Percentiles rank a stretch among this genome's conserved stretches.
Evolutionary conservation across 1,140 invertebrate genomes (phyloP).

Genomic region (Lasioglossum albipes): DNA sequence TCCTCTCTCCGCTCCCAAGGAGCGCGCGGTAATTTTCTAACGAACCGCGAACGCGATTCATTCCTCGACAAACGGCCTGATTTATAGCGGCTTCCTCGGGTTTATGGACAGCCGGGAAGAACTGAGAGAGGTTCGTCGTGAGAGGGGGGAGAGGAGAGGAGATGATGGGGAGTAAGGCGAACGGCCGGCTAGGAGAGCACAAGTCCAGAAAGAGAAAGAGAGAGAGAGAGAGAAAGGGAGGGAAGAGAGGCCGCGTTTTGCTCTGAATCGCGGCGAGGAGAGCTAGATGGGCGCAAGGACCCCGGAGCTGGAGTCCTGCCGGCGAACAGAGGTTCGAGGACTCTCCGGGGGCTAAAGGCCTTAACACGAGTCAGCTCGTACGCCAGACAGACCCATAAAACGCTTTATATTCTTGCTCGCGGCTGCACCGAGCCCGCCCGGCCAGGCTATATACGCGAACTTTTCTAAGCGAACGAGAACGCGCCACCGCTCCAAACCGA

Average conservation of each 20-base stretch:
- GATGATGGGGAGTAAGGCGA: not conserved
- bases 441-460: conserved; percentile 29
- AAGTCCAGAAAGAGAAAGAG: too few relatives aligned
- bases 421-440: conserved; percentile 17
- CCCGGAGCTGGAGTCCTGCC: conserved; percentile 27
- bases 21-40: conserved; percentile 37
- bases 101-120: conserved; percentile 39
- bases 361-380: conserved; percentile 8
- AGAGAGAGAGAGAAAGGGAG: too few relatives aligned
- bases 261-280: conserved; percentile 39
- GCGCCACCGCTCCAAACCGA: conserved; percentile 23
- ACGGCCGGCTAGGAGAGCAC: not conserved
- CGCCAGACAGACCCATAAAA: conserved; percentile 59
- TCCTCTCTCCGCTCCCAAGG: too few relatives aligned
- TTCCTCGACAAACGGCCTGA: conserved; percentile 37
- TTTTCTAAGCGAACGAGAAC: conserved; percentile 43
- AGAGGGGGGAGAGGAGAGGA: not conserved
- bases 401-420: conserved; percentile 59
- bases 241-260: conserved; percentile 3
- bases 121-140: not conserved
- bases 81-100: conserved; percentile 46
- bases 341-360: conserved; percentile 49
- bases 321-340: conserved; percentile 4
- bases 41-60: conserved; percentile 44
- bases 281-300: conserved; percentile 50